phyloP scores from a whole-genome alignment of 1,140 invertebrate genomes.

The Leucophenga varia region DNA sequence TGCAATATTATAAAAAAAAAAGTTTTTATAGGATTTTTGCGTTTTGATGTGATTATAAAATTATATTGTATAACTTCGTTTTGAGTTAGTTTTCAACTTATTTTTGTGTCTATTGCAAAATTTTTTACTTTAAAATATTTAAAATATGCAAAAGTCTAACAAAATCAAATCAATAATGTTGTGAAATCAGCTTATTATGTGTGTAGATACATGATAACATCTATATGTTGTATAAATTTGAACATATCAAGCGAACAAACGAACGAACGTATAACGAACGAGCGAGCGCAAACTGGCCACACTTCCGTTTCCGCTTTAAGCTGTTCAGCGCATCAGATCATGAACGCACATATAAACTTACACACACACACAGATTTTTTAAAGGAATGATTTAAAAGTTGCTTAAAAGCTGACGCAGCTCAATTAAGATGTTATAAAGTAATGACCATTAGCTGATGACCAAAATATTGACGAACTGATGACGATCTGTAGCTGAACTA shows the following conservation, averaged over 20 bases:
- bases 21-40: conserved; percentile 36
- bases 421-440: too few relatives aligned
- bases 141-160: conserved; percentile 8
- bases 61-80: too few relatives aligned
- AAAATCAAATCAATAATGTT: conserved; percentile 39
- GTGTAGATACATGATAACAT: conserved; percentile 28
- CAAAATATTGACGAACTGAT: neutral
- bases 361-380: neutral
- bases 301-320: conserved; percentile 46
- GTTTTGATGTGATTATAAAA: conserved; percentile 26
- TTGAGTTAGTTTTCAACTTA: too few relatives aligned
- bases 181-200: conserved; percentile 45
- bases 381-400: too few relatives aligned
- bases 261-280: too few relatives aligned
- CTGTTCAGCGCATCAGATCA: too few relatives aligned
- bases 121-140: too few relatives aligned
- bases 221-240: too few relatives aligned
- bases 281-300: conserved; percentile 53
- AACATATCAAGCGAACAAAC: too few relatives aligned
- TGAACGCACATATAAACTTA: conserved; percentile 19
- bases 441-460: too few relatives aligned
- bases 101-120: too few relatives aligned
- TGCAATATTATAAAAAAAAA: conserved; percentile 19
- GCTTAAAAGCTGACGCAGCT: too few relatives aligned
- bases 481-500: conserved; percentile 17